Conservation (phyloP, 2,888 invertebrate species). For the Diarsia rubi region DNA sequence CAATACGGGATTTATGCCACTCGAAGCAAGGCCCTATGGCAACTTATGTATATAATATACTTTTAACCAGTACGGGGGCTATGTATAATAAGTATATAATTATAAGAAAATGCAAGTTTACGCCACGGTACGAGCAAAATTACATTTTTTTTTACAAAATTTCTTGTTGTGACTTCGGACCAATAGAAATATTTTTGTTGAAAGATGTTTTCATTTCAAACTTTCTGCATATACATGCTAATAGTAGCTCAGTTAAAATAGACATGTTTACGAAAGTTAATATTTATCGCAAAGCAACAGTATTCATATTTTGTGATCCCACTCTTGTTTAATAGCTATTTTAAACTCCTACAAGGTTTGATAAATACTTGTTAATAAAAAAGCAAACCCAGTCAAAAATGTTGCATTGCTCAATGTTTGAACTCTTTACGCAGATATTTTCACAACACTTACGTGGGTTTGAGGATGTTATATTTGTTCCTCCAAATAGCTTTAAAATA, state of each 20-base stretch:
- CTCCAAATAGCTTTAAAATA: not conserved
- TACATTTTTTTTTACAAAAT: slow-evolving; percentile 63
- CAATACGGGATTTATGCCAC: not conserved
- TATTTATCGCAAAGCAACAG: too few relatives aligned
- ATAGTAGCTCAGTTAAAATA: too few relatives aligned
- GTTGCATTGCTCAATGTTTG: not conserved
- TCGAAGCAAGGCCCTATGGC: slow-evolving; percentile 2
- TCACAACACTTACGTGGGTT: not conserved
- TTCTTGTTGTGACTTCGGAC: slow-evolving; percentile 9
- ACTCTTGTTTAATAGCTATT: too few relatives aligned
- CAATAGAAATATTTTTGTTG: not conserved
- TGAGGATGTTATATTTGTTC: not conserved
- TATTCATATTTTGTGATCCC: too few relatives aligned
- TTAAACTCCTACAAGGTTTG: not conserved
- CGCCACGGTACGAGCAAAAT: slow-evolving; percentile 55
- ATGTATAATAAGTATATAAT: slow-evolving; percentile 63
- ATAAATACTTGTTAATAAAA: not conserved
- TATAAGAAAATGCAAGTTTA: slow-evolving; percentile 56
- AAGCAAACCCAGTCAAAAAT: not conserved
- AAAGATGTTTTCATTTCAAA: not conserved
- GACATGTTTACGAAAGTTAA: too few relatives aligned
- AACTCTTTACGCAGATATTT: not conserved
- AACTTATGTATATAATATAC: slow-evolving; percentile 35
- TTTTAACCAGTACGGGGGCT: slow-evolving; percentile 52
- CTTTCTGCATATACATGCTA: too few relatives aligned